Conservation (phyloP, 1,140 invertebrate genomes). For the Diabrotica undecimpunctata region DNA sequence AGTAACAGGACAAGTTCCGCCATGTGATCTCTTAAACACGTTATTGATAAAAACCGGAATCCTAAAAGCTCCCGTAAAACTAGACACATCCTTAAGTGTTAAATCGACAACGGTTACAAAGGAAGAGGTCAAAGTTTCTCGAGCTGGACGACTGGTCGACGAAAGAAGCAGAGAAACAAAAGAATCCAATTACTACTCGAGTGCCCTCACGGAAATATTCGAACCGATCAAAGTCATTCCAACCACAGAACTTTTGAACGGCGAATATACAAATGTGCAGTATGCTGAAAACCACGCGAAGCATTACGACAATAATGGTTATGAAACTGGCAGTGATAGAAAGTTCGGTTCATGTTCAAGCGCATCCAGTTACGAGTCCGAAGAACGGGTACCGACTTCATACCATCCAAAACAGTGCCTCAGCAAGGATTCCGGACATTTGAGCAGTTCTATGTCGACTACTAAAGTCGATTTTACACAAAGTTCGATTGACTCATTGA, state of each 20-base stretch:
- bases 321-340: slow-evolving; percentile 32
- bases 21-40: slow-evolving; percentile 69
- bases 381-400: slow-evolving; percentile 24
- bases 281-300: slow-evolving; percentile 29
- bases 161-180: slow-evolving; percentile 69
- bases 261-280: slow-evolving; percentile 32
- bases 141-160: slow-evolving; percentile 66
- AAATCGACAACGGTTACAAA: slow-evolving; percentile 70
- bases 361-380: slow-evolving; percentile 45
- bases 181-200: slow-evolving; percentile 68
- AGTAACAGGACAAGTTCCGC: slow-evolving; percentile 67
- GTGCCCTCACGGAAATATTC: slow-evolving; percentile 66
- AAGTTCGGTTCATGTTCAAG: slow-evolving; percentile 45
- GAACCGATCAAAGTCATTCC: slow-evolving; percentile 58
- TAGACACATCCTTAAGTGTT: slow-evolving; percentile 70
- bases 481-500: slow-evolving; percentile 44
- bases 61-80: slow-evolving; percentile 64
- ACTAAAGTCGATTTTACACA: slow-evolving; percentile 43
- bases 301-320: slow-evolving; percentile 30
- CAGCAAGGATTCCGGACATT: slow-evolving; percentile 45
- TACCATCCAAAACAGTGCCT: slow-evolving; percentile 34
- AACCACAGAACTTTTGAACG: slow-evolving; percentile 41
- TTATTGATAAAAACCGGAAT: slow-evolving; percentile 66
- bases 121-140: slow-evolving; percentile 68
- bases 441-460: slow-evolving; percentile 40